Percentiles rank a stretch among this genome's conserved stretches.
Evolutionary conservation across 2,888 invertebrate species (phyloP).

Genomic region (Platerodrilus igneus): DNA sequence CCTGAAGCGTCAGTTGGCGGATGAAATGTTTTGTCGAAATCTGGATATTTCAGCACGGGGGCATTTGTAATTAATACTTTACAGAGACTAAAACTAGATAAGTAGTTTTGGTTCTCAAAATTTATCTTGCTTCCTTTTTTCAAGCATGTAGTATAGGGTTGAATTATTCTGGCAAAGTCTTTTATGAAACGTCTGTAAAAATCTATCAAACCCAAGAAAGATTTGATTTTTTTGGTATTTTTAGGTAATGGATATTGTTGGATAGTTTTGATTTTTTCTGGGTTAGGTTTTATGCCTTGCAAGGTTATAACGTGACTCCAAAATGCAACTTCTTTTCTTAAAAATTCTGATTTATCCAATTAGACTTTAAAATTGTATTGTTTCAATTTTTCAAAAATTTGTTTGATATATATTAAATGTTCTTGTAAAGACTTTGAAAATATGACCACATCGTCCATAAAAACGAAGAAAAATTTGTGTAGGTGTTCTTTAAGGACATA

Average conservation of each 20-base stretch:
- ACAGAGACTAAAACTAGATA: too few relatives aligned
- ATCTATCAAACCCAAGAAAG: too few relatives aligned
- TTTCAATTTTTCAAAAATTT: too few relatives aligned
- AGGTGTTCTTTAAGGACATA: constrained; percentile 22
- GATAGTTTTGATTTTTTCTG: too few relatives aligned
- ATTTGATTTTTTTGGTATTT: neutral
- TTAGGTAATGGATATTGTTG: neutral
- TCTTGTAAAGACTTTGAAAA: too few relatives aligned
- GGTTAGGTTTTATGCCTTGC: constrained; percentile 2
- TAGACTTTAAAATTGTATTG: constrained; percentile 1
- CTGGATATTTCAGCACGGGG: too few relatives aligned
- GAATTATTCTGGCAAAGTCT: neutral
- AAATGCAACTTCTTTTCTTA: neutral
- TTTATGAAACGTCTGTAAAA: neutral
- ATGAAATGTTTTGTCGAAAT: too few relatives aligned
- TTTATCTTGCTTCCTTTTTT: neutral
- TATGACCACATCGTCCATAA: neutral
- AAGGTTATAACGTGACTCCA: neutral
- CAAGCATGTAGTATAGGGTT: neutral
- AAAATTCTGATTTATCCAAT: constrained; percentile 1
- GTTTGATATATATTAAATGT: neutral
- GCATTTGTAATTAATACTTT: too few relatives aligned
- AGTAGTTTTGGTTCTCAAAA: neutral
- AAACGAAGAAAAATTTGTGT: neutral
- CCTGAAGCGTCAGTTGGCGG: too few relatives aligned